Base-by-base conservation (phyloP, 2,888 invertebrate genomes). In the Caenorhabditis macrosperma region DNA sequence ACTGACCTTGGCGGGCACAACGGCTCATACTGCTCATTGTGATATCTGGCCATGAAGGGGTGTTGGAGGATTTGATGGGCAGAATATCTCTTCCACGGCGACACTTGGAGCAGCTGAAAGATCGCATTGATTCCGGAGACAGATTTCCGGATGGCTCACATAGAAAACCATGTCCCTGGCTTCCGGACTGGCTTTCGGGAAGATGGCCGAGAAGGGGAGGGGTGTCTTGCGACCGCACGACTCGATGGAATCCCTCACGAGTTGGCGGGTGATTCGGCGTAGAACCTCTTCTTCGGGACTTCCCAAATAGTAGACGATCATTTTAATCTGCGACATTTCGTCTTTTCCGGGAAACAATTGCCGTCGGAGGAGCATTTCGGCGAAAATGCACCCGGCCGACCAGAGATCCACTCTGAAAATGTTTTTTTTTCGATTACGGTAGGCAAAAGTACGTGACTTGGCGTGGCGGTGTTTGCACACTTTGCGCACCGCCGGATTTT, bases 351-450 rank as follows among this genome's bases (percentile, higher is more conserved):
- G 92, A 84, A 92, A 92, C 0, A 92, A 85, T 80, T 92, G 92
- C 64, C 91, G 91, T n/a, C 92, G 86, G 38, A 91, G 91, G 46
- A 92, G 88, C 91, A 92, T 91, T 83, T 92, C 92, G 7, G 91
- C 92, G 82, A 92, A 91, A 35, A 92, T 92, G 85, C 92, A 92
- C 12, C 92, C 92, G 0, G 91, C 91, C 17, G 92, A 92, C 92
- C 92, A 92, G 84, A 92, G 90, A 78, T 92, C 92, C 0, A 92
- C 91, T 63, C 91, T 88, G 48, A 66, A 86, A 72, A n/a, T n/a
- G n/a, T n/a, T n/a, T n/a, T n/a, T n/a, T n/a, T n/a, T n/a, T n/a
- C 6, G 38, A 15, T 5, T 38, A 38, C 38, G 6, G 38, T 38
- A 38, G 38, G 33, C 33, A 9, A 33, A 33, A 33, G 33, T 33